Percentiles rank a stretch among this genome's conserved stretches.
phyloP scores from a whole-genome alignment of 2,113 vertebrate genomes.

The Cheirogaleus medius region DNA sequence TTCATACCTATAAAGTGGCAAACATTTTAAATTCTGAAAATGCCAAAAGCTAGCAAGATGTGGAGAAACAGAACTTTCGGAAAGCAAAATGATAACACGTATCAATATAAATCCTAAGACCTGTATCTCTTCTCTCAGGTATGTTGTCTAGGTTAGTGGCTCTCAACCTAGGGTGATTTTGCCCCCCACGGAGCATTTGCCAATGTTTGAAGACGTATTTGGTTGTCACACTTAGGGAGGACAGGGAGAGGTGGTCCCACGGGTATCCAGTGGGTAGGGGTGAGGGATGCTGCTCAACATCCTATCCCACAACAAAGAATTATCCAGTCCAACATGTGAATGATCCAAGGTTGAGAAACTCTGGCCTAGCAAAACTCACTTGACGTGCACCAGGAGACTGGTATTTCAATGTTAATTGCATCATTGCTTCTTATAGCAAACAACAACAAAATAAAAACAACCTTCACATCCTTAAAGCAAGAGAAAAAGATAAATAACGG shows the following conservation, averaged over 20 bases:
- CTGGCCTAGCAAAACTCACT: not conserved
- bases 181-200: not conserved
- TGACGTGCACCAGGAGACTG: not conserved
- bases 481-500: not conserved
- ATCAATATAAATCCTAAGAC: not conserved
- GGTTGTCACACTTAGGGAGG: not conserved
- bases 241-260: not conserved
- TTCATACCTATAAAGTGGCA: not conserved
- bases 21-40: slow-evolving; percentile 32
- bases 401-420: slow-evolving; percentile 38
- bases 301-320: not conserved
- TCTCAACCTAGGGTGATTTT: not conserved
- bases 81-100: not conserved
- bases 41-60: not conserved
- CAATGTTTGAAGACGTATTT: not conserved
- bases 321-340: not conserved
- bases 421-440: slow-evolving; percentile 38
- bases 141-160: not conserved
- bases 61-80: not conserved
- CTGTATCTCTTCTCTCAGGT: not conserved
- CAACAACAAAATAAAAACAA: slow-evolving; percentile 50
- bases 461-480: not conserved
- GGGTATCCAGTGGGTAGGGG: not conserved
- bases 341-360: not conserved
- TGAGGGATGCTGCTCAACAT: not conserved